A percentile compares a stretch with the other conserved stretches of the same genome.
These are phyloP conservation scores for Watsonalla cultraria DNA, from an alignment of 2,888 invertebrate genomes.

Conservation along the genomic window DNA sequence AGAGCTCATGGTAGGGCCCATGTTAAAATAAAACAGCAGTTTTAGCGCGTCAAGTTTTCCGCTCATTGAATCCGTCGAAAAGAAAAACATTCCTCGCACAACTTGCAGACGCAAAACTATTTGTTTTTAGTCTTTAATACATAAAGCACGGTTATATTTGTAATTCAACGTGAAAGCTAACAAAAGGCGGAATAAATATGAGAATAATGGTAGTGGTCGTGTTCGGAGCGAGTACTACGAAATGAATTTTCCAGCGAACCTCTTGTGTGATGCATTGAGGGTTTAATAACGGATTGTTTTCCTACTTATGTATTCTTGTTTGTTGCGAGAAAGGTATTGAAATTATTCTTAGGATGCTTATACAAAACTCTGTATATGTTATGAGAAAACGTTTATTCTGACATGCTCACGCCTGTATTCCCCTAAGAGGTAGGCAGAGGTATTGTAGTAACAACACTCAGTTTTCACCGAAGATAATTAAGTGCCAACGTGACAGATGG, in stretches of 20 bases:
- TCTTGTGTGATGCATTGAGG: neutral
- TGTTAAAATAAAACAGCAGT: neutral
- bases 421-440: too few relatives aligned
- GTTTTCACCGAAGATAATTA: too few relatives aligned
- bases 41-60: neutral
- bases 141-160: constrained; percentile 1
- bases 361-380: too few relatives aligned
- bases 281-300: neutral
- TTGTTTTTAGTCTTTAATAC: constrained; percentile 2
- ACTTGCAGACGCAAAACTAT: neutral
- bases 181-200: constrained; percentile 6
- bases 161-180: constrained; percentile 4
- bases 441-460: too few relatives aligned
- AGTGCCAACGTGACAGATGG: too few relatives aligned
- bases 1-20: too few relatives aligned
- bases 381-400: too few relatives aligned
- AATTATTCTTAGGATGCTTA: neutral
- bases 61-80: neutral
- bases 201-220: constrained; percentile 4
- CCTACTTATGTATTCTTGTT: neutral
- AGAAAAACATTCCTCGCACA: neutral
- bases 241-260: constrained; percentile 1
- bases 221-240: neutral
- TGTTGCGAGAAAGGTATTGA: constrained; percentile 2
- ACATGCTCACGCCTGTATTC: too few relatives aligned